Evolutionary conservation across 2,888 invertebrate genomes (phyloP).

Genomic region (Polylopha cassiicola): DNA sequence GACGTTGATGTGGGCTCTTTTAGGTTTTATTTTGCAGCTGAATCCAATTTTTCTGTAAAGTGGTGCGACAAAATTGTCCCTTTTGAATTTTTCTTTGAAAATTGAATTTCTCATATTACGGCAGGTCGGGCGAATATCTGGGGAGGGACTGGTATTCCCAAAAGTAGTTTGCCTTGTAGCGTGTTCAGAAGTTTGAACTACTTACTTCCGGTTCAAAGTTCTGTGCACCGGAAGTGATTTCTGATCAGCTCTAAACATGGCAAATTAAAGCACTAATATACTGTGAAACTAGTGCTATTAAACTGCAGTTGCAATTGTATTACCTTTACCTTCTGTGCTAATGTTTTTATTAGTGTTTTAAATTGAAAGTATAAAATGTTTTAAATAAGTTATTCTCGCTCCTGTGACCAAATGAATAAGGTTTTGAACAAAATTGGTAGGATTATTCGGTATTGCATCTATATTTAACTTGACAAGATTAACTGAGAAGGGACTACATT

Average conservation of each 20-base stretch:
- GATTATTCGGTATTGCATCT: too few relatives aligned
- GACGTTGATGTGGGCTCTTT: slow-evolving; percentile 35
- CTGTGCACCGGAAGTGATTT: slow-evolving; percentile 38
- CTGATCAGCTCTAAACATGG: slow-evolving; percentile 35
- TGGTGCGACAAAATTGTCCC: slow-evolving; percentile 52
- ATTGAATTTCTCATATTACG: slow-evolving; percentile 34
- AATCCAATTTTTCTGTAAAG: slow-evolving; percentile 50
- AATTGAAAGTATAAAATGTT: too few relatives aligned
- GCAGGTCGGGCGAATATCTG: slow-evolving; percentile 30
- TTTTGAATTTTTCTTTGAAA: slow-evolving; percentile 47
- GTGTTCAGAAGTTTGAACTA: slow-evolving; percentile 40
- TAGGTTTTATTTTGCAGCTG: slow-evolving; percentile 34
- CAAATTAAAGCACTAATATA: too few relatives aligned
- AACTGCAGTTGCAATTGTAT: too few relatives aligned
- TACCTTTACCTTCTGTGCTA: too few relatives aligned
- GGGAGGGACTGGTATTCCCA: slow-evolving; percentile 34
- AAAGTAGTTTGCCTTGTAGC: slow-evolving; percentile 35
- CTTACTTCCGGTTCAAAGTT: slow-evolving; percentile 36
- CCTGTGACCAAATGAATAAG: too few relatives aligned
- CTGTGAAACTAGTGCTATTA: too few relatives aligned
- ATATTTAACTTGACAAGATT: too few relatives aligned
- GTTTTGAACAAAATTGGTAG: too few relatives aligned
- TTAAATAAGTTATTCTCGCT: too few relatives aligned
- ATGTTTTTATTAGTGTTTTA: too few relatives aligned
- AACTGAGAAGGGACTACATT: too few relatives aligned